Evolutionary conservation across 1,140 invertebrate genomes (phyloP).

Genomic region (Diabrotica virgifera): DNA sequence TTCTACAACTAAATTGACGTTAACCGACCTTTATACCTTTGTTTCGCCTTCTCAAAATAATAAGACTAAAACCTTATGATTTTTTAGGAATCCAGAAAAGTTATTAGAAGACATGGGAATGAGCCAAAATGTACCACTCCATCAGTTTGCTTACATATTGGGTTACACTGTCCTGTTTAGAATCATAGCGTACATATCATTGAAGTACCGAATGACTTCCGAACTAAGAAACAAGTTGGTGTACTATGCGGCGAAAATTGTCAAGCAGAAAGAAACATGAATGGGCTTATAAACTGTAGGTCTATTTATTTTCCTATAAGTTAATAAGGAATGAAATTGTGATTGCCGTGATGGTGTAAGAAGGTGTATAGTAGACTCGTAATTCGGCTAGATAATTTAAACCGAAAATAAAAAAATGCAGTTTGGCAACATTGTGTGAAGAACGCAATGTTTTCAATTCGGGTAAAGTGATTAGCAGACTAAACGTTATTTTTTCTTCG

Average conservation of each 20-base stretch:
- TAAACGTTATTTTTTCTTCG: no score
- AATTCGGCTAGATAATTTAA: no score
- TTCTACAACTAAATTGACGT: no score
- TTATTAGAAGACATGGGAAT: conserved; percentile 39
- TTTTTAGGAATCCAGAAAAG: conserved; percentile 12
- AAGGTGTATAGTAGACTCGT: no score
- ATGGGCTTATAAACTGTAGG: background rate
- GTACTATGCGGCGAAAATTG: conserved; percentile 33
- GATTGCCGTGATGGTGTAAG: no score
- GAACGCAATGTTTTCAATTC: no score
- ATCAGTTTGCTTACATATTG: conserved; percentile 27
- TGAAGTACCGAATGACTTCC: conserved; percentile 35
- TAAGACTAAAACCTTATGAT: background rate
- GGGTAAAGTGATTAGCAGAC: no score
- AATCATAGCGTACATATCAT: conserved; percentile 29
- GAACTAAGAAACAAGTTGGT: conserved; percentile 35
- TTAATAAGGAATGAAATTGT: no score
- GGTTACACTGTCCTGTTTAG: conserved; percentile 33
- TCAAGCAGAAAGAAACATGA: conserved; percentile 30
- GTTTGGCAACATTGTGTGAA: no score
- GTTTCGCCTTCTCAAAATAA: background rate
- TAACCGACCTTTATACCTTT: background rate
- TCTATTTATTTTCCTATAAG: no score
- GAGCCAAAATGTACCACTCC: conserved; percentile 13
- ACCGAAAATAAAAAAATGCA: no score